Conservation (phyloP, 2,113 vertebrate species). For the Heterotilapia buettikoferi region DNA sequence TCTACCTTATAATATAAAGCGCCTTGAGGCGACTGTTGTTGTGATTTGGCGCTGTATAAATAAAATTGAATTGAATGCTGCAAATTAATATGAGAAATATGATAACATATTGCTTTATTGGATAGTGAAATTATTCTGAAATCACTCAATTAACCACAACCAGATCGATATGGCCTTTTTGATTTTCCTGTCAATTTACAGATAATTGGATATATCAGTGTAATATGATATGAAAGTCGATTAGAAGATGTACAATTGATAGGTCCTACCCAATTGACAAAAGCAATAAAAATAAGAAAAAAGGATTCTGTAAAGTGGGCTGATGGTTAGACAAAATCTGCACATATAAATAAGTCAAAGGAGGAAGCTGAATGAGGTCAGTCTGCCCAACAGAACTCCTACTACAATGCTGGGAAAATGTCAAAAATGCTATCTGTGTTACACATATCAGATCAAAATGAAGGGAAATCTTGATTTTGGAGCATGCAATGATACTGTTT, state of each 20-base stretch:
- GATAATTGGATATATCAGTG: background rate
- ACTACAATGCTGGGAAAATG: background rate
- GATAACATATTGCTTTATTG: background rate
- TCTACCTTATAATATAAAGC: background rate
- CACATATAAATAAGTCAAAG: background rate
- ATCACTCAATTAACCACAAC: background rate
- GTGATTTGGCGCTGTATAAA: fast-evolving
- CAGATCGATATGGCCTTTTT: background rate
- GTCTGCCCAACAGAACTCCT: background rate
- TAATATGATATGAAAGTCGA: background rate
- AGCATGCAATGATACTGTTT: background rate
- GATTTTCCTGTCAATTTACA: background rate
- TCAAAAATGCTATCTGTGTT: background rate
- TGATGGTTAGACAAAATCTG: conserved; percentile 4
- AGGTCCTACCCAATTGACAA: background rate
- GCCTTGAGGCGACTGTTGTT: background rate
- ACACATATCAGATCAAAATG: background rate
- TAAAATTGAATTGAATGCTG: background rate
- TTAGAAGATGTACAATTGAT: background rate
- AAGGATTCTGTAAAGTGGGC: background rate
- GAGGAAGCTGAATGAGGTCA: conserved; percentile 1
- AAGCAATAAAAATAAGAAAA: background rate
- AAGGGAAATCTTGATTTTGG: background rate
- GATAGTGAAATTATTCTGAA: background rate
- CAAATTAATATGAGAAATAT: background rate